These are phyloP conservation scores for Labroides dimidiatus DNA, from an alignment of 2,797 vertebrate species.

Conservation along the genomic window DNA sequence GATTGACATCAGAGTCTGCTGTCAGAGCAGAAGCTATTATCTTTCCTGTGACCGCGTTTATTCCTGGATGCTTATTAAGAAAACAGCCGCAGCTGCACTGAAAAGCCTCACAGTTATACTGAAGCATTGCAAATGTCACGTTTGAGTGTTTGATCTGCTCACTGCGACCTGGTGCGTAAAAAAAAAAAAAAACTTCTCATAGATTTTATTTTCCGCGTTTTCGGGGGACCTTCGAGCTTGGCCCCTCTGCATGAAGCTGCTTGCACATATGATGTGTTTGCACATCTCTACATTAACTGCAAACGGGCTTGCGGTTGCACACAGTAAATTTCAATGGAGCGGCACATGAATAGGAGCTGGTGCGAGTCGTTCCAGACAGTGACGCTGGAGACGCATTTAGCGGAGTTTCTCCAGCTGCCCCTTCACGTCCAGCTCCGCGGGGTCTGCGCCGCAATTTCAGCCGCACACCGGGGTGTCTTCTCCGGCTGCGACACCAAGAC, in stretches of 20 bases:
- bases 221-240: too few species aligned
- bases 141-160: too few species aligned
- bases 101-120: too few species aligned
- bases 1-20: slow-evolving; percentile 24
- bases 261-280: not conserved
- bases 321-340: slow-evolving; percentile 23
- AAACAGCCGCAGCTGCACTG: too few species aligned
- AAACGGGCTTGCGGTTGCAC: not conserved
- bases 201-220: too few species aligned
- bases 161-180: too few species aligned
- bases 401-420: slow-evolving; percentile 69
- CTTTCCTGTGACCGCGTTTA: too few species aligned
- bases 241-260: slow-evolving; percentile 6
- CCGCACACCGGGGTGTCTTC: slow-evolving; percentile 70
- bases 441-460: slow-evolving; percentile 63
- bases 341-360: slow-evolving; percentile 23
- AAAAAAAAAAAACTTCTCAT: too few species aligned
- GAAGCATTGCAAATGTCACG: too few species aligned
- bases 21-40: not conserved
- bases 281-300: too few species aligned
- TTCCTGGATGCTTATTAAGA: too few species aligned
- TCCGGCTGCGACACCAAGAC: slow-evolving; percentile 53
- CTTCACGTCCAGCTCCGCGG: slow-evolving; percentile 66
- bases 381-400: slow-evolving; percentile 55
- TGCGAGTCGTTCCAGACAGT: slow-evolving; percentile 30